These are phyloP conservation scores for Orycteropus afer DNA, from an alignment of 2,113 vertebrate genomes.

Conservation along the genomic window DNA sequence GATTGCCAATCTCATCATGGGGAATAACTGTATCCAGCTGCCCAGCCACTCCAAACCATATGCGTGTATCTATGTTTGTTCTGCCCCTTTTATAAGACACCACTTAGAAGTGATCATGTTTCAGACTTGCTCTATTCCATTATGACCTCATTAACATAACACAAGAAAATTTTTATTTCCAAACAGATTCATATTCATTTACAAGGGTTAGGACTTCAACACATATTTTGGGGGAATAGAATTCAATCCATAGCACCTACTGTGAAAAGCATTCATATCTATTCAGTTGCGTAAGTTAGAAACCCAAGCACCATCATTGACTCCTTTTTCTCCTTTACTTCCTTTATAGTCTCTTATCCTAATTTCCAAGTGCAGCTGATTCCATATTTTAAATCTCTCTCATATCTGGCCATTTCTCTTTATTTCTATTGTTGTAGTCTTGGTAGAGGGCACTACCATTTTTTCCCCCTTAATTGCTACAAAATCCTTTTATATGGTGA, in stretches of 20 bases:
- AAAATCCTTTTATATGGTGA: neutral
- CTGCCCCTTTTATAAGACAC: too few relatives aligned
- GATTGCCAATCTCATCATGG: too few relatives aligned
- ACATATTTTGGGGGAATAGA: too few relatives aligned
- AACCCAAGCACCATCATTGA: neutral
- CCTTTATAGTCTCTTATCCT: neutral
- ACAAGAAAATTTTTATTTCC: too few relatives aligned
- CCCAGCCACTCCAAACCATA: too few relatives aligned
- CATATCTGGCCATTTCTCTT: neutral
- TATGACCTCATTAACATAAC: too few relatives aligned
- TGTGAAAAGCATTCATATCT: neutral
- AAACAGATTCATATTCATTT: too few relatives aligned
- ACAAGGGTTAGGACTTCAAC: too few relatives aligned
- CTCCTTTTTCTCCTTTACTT: neutral
- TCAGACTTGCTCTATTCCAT: too few relatives aligned
- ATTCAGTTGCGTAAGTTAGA: neutral
- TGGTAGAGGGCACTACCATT: neutral
- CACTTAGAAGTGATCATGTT: too few relatives aligned
- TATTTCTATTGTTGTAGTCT: neutral
- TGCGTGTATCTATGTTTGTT: too few relatives aligned
- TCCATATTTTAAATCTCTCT: neutral
- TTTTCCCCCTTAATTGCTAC: neutral
- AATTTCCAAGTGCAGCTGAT: neutral
- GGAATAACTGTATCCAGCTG: too few relatives aligned
- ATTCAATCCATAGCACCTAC: neutral